These are phyloP conservation scores for Rhizoglyphus robini DNA, from an alignment of 1,140 invertebrate genomes.

Conservation along the genomic window DNA sequence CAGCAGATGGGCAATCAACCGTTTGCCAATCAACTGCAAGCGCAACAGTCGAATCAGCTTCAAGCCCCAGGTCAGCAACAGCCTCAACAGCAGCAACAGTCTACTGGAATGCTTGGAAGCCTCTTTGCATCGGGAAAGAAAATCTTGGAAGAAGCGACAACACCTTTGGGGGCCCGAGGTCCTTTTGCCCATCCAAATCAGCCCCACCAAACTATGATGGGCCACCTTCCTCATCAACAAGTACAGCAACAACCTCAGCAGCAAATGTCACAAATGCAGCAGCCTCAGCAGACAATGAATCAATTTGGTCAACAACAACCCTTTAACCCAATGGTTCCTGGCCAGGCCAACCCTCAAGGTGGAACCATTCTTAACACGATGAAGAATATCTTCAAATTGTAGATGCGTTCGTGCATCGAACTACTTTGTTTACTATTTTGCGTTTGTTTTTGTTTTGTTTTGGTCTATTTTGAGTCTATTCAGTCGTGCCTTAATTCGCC, in stretches of 20 bases:
- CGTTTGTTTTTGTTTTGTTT: background rate
- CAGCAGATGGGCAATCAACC: conserved; percentile 7
- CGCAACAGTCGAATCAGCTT: background rate
- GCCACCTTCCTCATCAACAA: conserved; percentile 11
- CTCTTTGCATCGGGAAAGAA: conserved; percentile 22
- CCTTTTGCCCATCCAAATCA: conserved; percentile 20
- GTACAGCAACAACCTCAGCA: conserved; percentile 2
- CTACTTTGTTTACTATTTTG: background rate
- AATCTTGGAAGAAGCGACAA: conserved; percentile 22
- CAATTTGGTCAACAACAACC: background rate
- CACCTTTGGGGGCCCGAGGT: conserved; percentile 19
- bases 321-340: background rate
- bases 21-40: conserved; percentile 6
- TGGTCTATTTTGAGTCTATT: background rate
- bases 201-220: conserved; percentile 1
- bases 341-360: background rate
- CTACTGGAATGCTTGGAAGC: conserved; percentile 10
- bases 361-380: conserved; percentile 10
- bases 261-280: background rate
- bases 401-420: background rate
- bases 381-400: conserved; percentile 22
- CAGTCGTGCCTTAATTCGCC: background rate
- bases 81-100: conserved; percentile 18
- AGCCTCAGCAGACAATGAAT: background rate
- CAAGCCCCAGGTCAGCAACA: conserved; percentile 11